Base-by-base conservation (phyloP, 2,888 invertebrate genomes). In the Drosophila phalerata region DNA sequence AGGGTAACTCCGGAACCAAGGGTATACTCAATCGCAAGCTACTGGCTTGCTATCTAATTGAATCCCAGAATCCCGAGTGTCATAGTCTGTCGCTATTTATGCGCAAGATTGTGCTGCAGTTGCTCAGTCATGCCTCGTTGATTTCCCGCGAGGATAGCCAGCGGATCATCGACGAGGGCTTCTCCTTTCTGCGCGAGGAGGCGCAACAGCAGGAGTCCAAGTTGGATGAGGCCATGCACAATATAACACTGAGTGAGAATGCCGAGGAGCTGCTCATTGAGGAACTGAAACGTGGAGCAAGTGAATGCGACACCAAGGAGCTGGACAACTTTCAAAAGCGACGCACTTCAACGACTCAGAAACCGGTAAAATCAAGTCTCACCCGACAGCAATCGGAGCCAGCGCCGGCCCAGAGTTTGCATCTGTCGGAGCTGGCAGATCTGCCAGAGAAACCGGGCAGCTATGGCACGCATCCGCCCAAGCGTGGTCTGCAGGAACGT, bases 81-180 rank as follows among this genome's bases (percentile, higher is more conserved):
- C 94, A 98, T 48, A 96, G 97, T 1, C 94, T 98, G 0, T 96
- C 96, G 45, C 95, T 96, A 87, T 98, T 98, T 92, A 96, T 99
- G 37, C 94, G 96, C 10, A 96, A 96, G 13, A 91, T 98, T 25
- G 97, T 97, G 3, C 95, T 97, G 84, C 98, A 98, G 93, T 94
- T 98, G 61, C 93, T 97, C 10, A 95, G 95, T 74, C 96, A 96
- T 89, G 95, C 95, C 73, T 92, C 91, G 37, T 65, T 91, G 17
- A 91, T 58, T 22, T 85, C 77, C 57, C 90, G 90, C 58, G 91
- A 91, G 13, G 91, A 92, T 13, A 90, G 89, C 34, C 91, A 92
- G 61, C 85, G 85, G 22, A 81, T 91, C 10, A 90, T 91, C 49
- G 91, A 92, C 28, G 91, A 91, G 40, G 91, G 91, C 4, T 88